phyloP scores from a whole-genome alignment of 1,140 invertebrate genomes.

The Nautilus pompilius region DNA sequence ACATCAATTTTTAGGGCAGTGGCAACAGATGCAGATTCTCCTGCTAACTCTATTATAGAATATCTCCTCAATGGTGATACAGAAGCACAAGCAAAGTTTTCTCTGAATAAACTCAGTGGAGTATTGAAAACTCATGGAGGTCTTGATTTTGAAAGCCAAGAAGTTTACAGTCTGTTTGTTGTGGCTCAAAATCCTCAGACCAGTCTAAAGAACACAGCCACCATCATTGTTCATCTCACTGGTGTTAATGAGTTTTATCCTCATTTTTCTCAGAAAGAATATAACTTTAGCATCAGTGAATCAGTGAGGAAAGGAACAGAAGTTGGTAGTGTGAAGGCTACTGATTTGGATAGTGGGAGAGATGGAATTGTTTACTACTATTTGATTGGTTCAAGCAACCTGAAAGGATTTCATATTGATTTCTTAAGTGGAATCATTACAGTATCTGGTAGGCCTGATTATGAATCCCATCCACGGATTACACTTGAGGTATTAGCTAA shows the following conservation, averaged over 20 bases:
- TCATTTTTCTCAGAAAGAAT: slow-evolving; percentile 84
- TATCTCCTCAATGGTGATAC: slow-evolving; percentile 54
- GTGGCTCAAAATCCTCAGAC: slow-evolving; percentile 80
- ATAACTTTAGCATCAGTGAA: slow-evolving; percentile 91
- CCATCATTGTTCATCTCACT: slow-evolving; percentile 72
- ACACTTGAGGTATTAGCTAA: slow-evolving; percentile 91
- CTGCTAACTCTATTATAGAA: slow-evolving; percentile 25
- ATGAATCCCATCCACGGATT: slow-evolving; percentile 86
- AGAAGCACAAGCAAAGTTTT: slow-evolving; percentile 72
- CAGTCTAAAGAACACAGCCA: slow-evolving; percentile 68
- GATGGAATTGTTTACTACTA: slow-evolving; percentile 90
- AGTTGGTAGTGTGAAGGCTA: slow-evolving; percentile 82
- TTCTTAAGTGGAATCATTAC: slow-evolving; percentile 74
- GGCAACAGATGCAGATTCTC: slow-evolving; percentile 41
- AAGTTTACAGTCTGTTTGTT: slow-evolving; percentile 74
- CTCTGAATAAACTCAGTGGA: slow-evolving; percentile 73
- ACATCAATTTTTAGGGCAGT: slow-evolving; percentile 65
- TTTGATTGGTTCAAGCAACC: slow-evolving; percentile 88
- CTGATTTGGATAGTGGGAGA: slow-evolving; percentile 85
- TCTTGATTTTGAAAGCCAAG: slow-evolving; percentile 88
- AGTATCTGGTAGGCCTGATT: slow-evolving; percentile 71
- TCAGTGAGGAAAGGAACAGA: slow-evolving; percentile 81
- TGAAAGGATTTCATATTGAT: slow-evolving; percentile 85
- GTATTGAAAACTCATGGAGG: slow-evolving; percentile 65
- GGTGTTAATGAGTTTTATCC: slow-evolving; percentile 93